Base-by-base conservation (phyloP, 30 jellyfish, hydroid and myxozoan genomes). In the Hydra vulgaris region DNA sequence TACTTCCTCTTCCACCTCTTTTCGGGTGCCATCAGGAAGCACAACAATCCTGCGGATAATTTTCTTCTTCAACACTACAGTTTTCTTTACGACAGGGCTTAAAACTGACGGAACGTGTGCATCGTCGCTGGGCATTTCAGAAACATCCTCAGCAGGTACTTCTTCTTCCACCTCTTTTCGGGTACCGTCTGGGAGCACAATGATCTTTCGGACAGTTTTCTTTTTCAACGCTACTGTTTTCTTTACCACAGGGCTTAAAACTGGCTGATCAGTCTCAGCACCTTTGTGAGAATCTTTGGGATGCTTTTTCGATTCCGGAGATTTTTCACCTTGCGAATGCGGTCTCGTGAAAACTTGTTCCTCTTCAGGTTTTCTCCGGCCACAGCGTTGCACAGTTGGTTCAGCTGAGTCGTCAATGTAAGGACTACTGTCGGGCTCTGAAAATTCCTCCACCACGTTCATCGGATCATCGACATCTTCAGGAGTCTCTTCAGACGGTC, bases 1-100 rank as follows among this genome's bases (percentile, higher is more conserved):
- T 53, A 84, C 95, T 79, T 79, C 88, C 54, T 88, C 95, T 40
- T 72, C 96, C 17, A 81, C 85, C 56, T 74, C 96, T 24, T 75
- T 76, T 53, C 72, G 82, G 7, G 93, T 87, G 26, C 96, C 96
- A 67, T 87, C 96, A 0, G 96, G 94, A 25, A 75, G 40, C 26
- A 18, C 55, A 70, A 87, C 77, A 21, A 87, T 66, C 55, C 83
- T 87, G 73, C 88, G 81, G 52, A 77, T 80, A 18, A 87, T 74
- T 0, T 88, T 66, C 75, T 76, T 80, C 74, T 89, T 76, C 53
- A 88, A 76, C 22, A 88, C 81, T 23, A 83, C 82, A 0, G 94
- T 81, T 72, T 69, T 81, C 22, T 78, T 72, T 8, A 82, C 84
- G 22, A 73, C 8, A 4, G 75, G 75, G 25, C 27, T 23, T n/a